These are phyloP conservation scores for Dipodomys stephensi DNA, from an alignment of 2,113 vertebrate species.

Conservation along the genomic window DNA sequence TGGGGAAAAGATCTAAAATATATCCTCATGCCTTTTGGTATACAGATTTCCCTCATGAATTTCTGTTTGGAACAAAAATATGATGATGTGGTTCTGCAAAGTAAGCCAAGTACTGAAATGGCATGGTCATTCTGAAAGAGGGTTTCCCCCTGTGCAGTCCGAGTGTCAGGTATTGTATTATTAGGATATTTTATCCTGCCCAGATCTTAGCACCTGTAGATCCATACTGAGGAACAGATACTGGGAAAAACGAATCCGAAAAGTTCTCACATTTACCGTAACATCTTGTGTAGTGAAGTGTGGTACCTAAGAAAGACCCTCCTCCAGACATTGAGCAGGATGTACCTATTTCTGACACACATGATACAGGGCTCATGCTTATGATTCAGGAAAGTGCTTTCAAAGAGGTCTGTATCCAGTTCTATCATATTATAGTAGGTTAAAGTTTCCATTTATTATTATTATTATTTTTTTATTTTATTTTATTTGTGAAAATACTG, in stretches of 20 bases:
- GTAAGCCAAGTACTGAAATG: not conserved
- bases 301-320: not conserved
- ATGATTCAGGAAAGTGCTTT: not conserved
- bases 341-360: not conserved
- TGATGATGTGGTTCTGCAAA: not conserved
- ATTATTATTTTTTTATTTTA: too few relatives aligned
- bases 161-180: not conserved
- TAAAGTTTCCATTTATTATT: not conserved
- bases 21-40: conserved; percentile 15
- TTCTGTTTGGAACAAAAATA: conserved; percentile 43
- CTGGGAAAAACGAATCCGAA: not conserved
- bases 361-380: not conserved
- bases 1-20: conserved; percentile 50
- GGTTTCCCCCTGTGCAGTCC: not conserved
- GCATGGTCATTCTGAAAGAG: not conserved
- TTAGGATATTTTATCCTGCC: not conserved
- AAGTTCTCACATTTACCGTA: not conserved
- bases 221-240: not conserved
- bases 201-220: not conserved
- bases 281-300: not conserved
- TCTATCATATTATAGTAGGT: not conserved
- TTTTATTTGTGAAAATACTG: too few relatives aligned
- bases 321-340: not conserved
- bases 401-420: not conserved
- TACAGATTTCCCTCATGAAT: conserved; percentile 23